A percentile compares a stretch with the other conserved stretches of the same genome.
Evolutionary conservation across 1,140 invertebrate species (phyloP).

Genomic region (Orius insidiosus): DNA sequence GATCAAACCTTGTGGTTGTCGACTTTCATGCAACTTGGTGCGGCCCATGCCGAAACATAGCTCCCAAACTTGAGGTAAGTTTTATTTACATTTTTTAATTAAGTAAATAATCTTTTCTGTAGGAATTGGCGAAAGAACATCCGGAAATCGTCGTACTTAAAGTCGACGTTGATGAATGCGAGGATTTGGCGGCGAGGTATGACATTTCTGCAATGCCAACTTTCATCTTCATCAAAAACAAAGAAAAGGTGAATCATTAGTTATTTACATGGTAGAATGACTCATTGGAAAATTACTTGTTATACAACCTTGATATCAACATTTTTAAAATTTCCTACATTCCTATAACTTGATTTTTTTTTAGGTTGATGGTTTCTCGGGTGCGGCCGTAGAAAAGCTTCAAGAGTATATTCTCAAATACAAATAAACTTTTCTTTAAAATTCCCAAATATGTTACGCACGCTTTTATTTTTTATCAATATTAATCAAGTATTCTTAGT

Average conservation of each 20-base stretch:
- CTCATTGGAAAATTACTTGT: not conserved
- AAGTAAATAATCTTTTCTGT: constrained; percentile 4
- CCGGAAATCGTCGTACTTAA: constrained; percentile 43
- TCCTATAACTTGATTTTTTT: constrained; percentile 9
- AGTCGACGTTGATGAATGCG: constrained; percentile 78
- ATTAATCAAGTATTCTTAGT: too few species aligned
- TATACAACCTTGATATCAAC: not conserved
- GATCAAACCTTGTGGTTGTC: constrained; percentile 69
- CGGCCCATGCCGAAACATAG: constrained; percentile 86
- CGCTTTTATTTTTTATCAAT: too few species aligned
- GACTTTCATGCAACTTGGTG: constrained; percentile 78
- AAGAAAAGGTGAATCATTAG: constrained; percentile 33
- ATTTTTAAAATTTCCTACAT: constrained; percentile 1
- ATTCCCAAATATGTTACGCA: too few species aligned
- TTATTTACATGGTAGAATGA: too few species aligned
- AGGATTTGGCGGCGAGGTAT: constrained; percentile 63
- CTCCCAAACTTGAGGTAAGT: constrained; percentile 49
- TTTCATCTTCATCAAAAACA: constrained; percentile 74
- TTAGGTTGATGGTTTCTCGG: constrained; percentile 45
- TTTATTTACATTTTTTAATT: not conserved
- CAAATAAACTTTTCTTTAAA: constrained; percentile 9
- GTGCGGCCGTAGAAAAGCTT: constrained; percentile 60
- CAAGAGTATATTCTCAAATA: constrained; percentile 28
- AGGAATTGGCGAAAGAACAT: constrained; percentile 36
- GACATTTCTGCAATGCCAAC: constrained; percentile 82